Conservation (phyloP, 2,113 vertebrate genomes). For the Dermatemys mawii region DNA sequence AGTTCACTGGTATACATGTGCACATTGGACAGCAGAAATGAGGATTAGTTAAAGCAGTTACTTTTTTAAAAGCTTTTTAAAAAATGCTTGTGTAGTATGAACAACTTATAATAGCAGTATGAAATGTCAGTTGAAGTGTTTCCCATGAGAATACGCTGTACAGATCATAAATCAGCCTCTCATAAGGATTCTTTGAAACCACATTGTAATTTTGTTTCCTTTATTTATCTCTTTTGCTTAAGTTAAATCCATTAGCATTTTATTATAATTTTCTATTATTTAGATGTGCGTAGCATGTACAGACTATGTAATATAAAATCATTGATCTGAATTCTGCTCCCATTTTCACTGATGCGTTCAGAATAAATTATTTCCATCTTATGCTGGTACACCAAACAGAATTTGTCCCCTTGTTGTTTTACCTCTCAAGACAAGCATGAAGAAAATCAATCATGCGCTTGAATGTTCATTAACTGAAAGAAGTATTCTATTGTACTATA, state of each 20-base stretch:
- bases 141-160: not conserved
- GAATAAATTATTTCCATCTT: not conserved
- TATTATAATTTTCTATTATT: not conserved
- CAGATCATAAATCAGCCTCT: slow-evolving; percentile 11
- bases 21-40: not conserved
- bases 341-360: not conserved
- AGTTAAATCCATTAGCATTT: slow-evolving; percentile 3
- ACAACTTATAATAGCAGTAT: not conserved
- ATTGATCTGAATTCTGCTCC: not conserved
- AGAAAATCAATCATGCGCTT: not conserved
- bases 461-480: not conserved
- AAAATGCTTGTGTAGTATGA: not conserved
- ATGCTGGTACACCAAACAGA: not conserved
- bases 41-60: not conserved
- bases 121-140: not conserved
- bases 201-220: not conserved
- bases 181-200: not conserved
- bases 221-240: not conserved
- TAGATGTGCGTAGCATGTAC: not conserved
- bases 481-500: not conserved
- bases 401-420: not conserved
- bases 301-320: not conserved
- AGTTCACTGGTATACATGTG: not conserved
- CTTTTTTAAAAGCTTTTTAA: not conserved
- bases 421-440: not conserved